These are phyloP conservation scores for Cynopterus brachyotis DNA, from an alignment of 2,113 vertebrate species.

Conservation along the genomic window DNA sequence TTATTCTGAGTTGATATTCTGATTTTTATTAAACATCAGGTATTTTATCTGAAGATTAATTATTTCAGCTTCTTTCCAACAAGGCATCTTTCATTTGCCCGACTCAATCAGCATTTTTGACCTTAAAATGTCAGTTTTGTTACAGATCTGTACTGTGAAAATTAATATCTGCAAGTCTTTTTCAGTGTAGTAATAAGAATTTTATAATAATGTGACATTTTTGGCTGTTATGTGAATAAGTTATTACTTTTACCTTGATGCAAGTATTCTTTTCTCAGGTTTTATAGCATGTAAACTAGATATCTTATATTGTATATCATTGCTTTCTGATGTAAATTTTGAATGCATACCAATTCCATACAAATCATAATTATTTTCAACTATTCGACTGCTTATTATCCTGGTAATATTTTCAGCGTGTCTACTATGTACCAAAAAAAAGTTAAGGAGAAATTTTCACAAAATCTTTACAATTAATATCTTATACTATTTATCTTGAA, in stretches of 20 bases:
- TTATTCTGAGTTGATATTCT: slow-evolving; percentile 8
- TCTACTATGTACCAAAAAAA: background rate
- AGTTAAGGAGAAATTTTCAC: background rate
- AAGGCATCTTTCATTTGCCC: slow-evolving; percentile 8
- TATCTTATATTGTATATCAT: background rate
- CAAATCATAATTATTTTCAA: background rate
- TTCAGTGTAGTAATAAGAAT: slow-evolving; percentile 1
- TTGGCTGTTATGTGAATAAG: slow-evolving; percentile 38
- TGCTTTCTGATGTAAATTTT: background rate
- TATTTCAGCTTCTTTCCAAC: slow-evolving; percentile 46
- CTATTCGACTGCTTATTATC: background rate
- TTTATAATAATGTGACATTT: slow-evolving; percentile 10
- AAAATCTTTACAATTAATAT: background rate
- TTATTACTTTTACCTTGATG: slow-evolving; percentile 1
- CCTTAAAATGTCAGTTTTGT: slow-evolving; percentile 60
- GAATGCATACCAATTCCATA: background rate
- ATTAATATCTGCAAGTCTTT: slow-evolving; percentile 37
- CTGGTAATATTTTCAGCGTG: background rate
- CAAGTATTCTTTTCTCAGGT: background rate
- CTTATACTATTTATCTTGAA: background rate
- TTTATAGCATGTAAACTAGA: background rate
- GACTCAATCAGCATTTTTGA: slow-evolving; percentile 54
- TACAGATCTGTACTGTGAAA: slow-evolving; percentile 24
- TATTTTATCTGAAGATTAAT: slow-evolving; percentile 46
- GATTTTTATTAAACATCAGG: slow-evolving; percentile 28